Conservation (phyloP, 2,797 vertebrate genomes). For the Pantherophis vulpinus region DNA sequence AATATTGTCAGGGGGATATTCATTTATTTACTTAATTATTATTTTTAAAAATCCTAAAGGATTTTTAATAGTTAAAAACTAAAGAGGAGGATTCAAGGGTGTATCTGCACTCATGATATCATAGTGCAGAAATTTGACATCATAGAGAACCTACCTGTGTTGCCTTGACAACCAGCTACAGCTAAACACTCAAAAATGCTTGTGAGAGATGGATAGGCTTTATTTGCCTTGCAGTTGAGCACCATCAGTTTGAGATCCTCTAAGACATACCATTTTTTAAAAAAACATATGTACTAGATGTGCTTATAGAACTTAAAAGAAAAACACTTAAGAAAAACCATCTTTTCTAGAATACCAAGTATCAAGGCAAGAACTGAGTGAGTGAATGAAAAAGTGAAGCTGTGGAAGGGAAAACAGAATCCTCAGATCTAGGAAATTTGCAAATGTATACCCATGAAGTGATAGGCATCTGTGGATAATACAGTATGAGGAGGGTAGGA, state of each 20-base stretch:
- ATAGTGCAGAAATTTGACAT: not conserved
- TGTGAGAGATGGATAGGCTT: not conserved
- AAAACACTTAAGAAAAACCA: not conserved
- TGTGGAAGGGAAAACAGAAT: not conserved
- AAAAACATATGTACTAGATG: not conserved
- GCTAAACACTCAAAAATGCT: not conserved
- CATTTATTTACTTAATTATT: not conserved
- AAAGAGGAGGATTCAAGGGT: not conserved
- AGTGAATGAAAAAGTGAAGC: not conserved
- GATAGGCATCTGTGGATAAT: not conserved
- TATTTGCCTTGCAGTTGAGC: constrained; percentile 5
- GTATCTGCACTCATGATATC: not conserved
- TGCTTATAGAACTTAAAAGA: not conserved
- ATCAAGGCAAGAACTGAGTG: not conserved
- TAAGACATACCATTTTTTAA: not conserved
- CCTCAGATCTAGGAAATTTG: not conserved
- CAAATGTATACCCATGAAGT: not conserved
- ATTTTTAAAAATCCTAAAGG: not conserved
- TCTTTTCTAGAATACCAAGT: not conserved
- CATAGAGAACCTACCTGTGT: not conserved
- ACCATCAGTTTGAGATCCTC: constrained; percentile 18
- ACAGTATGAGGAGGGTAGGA: not conserved
- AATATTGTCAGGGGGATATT: not conserved
- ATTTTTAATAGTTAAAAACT: not conserved
- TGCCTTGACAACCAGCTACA: not conserved